phyloP scores from a whole-genome alignment of 1,140 invertebrate genomes.

The Heliconius nattereri region DNA sequence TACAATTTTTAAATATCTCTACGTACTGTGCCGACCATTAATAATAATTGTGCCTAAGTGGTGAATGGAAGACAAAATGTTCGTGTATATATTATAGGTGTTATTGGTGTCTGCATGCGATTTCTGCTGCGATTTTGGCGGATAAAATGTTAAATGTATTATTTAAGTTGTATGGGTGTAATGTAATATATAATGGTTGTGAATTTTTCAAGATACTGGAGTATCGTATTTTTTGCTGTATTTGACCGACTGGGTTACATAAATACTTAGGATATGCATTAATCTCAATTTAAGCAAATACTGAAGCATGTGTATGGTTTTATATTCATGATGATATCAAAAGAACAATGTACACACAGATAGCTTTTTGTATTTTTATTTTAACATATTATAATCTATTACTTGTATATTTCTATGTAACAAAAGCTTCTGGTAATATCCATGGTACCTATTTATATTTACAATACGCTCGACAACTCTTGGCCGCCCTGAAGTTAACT shows the following conservation, averaged over 20 bases:
- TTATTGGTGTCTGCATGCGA: conserved; percentile 36
- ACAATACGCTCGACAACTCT: too few relatives aligned
- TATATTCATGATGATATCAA: not conserved
- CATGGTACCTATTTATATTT: not conserved
- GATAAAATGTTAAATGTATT: conserved; percentile 28
- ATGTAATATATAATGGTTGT: conserved; percentile 36
- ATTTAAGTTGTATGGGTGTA: conserved; percentile 31
- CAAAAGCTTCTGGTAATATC: not conserved
- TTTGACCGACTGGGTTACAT: not conserved
- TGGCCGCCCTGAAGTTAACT: too few relatives aligned
- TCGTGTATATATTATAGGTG: conserved; percentile 31
- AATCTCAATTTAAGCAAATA: not conserved
- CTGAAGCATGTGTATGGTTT: not conserved
- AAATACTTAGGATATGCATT: not conserved
- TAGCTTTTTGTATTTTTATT: not conserved
- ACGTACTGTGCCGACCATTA: conserved; percentile 32
- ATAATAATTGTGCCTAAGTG: conserved; percentile 37
- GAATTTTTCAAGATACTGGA: conserved; percentile 26
- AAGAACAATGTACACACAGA: not conserved
- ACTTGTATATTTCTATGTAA: not conserved
- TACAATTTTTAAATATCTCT: conserved; percentile 1
- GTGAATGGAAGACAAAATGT: conserved; percentile 27
- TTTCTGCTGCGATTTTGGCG: conserved; percentile 22
- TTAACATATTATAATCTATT: not conserved
- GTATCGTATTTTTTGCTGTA: not conserved